Evolutionary conservation across 2,888 invertebrate genomes (phyloP).

Genomic region (Patella ulyssiponensis): DNA sequence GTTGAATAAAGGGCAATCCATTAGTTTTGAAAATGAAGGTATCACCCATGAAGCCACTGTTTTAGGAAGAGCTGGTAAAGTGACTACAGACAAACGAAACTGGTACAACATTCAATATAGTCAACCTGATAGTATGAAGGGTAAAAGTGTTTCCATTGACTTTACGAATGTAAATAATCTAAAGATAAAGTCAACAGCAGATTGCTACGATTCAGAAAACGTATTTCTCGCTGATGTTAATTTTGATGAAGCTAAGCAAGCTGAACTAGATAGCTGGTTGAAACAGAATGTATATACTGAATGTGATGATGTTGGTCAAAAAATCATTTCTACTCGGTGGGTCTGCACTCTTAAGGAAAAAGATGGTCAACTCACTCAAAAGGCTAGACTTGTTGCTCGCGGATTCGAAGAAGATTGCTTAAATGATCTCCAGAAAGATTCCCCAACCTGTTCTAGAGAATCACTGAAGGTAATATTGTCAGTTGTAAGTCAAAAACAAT

Average conservation of each 20-base stretch:
- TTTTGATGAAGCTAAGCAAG: constrained; percentile 6
- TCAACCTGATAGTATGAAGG: neutral
- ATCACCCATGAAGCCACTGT: constrained; percentile 15
- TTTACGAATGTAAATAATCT: no score
- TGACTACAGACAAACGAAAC: constrained; percentile 30
- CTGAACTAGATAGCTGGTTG: neutral
- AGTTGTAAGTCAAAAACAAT: neutral
- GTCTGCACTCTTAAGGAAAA: neutral
- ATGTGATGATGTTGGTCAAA: constrained; percentile 13
- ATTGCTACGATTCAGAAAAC: constrained; percentile 17
- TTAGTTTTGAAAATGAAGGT: constrained; percentile 14
- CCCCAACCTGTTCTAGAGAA: neutral
- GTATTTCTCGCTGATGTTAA: neutral
- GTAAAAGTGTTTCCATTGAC: no score
- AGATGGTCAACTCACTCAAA: neutral
- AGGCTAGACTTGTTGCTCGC: neutral
- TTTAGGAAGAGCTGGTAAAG: constrained; percentile 31
- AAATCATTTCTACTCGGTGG: constrained; percentile 15
- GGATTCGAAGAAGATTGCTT: neutral
- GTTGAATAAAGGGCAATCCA: neutral
- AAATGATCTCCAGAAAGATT: neutral
- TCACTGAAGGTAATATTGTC: neutral
- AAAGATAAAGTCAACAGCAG: neutral
- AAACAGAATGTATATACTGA: constrained; percentile 4
- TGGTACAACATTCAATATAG: constrained; percentile 29